A percentile compares a stretch with the other conserved stretches of the same genome.
phyloP scores from a whole-genome alignment of 2,797 vertebrate species.

The Sarcophilus harrisii region DNA sequence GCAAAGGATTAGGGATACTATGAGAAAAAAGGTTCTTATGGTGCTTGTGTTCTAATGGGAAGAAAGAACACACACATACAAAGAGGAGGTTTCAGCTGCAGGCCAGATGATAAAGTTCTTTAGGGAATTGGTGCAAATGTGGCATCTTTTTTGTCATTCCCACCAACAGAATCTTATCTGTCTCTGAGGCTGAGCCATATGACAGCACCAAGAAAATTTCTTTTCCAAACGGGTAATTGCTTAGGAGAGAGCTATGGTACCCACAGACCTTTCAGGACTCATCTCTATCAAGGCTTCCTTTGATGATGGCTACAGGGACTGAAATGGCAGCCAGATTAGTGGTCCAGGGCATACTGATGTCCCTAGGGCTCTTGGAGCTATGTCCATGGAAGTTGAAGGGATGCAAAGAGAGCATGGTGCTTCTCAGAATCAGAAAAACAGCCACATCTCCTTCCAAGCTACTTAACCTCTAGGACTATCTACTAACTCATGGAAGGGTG shows the following conservation, averaged over 20 bases:
- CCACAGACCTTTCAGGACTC: too few species aligned
- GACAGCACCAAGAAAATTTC: background rate
- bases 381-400: background rate
- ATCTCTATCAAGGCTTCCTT: too few species aligned
- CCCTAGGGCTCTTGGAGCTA: background rate
- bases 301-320: background rate
- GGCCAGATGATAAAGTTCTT: background rate
- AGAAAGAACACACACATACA: background rate
- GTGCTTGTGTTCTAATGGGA: background rate
- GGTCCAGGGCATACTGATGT: slow-evolving; percentile 13
- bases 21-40: background rate
- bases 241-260: background rate
- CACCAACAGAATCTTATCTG: background rate
- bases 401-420: background rate
- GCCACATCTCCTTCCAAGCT: background rate
- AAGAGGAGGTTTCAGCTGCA: background rate
- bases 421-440: background rate
- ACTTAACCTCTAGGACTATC: background rate
- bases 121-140: background rate
- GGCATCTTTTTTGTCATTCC: background rate
- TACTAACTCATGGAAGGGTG: background rate
- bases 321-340: background rate
- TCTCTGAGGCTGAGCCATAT: background rate
- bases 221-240: background rate
- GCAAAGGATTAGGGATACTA: background rate